A percentile compares a stretch with the other conserved stretches of the same genome.
Conservation (phyloP, 2,888 invertebrate species). For the Furcula furcula region DNA sequence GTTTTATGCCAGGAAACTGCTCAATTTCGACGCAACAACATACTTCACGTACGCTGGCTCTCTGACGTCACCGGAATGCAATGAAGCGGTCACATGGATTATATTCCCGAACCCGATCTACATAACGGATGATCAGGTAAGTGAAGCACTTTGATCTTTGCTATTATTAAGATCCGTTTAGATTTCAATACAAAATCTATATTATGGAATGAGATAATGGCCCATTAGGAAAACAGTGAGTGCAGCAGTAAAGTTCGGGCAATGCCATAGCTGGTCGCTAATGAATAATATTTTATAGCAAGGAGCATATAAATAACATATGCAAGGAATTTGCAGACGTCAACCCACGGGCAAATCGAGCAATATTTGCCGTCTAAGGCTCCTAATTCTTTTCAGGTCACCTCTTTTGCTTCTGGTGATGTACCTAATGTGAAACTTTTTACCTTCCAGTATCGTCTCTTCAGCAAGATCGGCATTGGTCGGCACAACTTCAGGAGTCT, state of each 20-base stretch:
- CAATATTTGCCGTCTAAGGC: too few species aligned
- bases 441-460: slow-evolving; percentile 47
- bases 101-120: slow-evolving; percentile 65
- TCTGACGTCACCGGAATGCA: slow-evolving; percentile 87
- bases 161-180: not conserved
- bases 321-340: too few species aligned
- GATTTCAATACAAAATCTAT: not conserved
- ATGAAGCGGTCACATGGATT: slow-evolving; percentile 89
- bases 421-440: too few species aligned
- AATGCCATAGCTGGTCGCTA: too few species aligned
- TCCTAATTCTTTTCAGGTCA: too few species aligned
- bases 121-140: slow-evolving; percentile 63
- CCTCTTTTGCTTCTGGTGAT: too few species aligned
- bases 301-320: too few species aligned
- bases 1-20: slow-evolving; percentile 60
- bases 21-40: slow-evolving; percentile 76
- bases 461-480: slow-evolving; percentile 50
- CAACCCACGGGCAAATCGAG: too few species aligned
- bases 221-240: too few species aligned
- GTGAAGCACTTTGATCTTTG: not conserved
- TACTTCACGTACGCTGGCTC: slow-evolving; percentile 88
- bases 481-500: slow-evolving; percentile 68
- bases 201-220: too few species aligned
- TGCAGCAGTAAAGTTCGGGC: too few species aligned
- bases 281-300: too few species aligned